Conservation (phyloP, 2,888 invertebrate species). For the Caenorhabditis virilis region DNA sequence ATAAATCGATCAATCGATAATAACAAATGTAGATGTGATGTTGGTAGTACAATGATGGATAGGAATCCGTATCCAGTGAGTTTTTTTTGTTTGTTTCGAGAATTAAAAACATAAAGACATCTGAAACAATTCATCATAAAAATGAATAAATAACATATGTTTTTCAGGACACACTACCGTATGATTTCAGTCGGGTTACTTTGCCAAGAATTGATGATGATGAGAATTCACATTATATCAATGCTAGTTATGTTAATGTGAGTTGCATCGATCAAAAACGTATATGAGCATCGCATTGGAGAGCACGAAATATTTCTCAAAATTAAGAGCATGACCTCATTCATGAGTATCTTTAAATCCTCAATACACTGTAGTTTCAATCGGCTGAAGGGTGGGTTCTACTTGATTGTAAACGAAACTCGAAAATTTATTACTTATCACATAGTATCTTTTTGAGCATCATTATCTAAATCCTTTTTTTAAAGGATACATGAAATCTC, state of each 20-base stretch:
- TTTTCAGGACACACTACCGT: conserved; percentile 66
- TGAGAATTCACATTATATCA: conserved; percentile 67
- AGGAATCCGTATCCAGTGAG: conserved; percentile 64
- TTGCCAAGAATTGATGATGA: conserved; percentile 55
- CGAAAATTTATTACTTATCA: no score
- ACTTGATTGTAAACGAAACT: neutral
- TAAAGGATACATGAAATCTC: no score
- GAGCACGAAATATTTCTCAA: no score
- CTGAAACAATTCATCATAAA: neutral
- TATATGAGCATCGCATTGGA: no score
- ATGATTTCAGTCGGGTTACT: conserved; percentile 68
- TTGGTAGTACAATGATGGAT: conserved; percentile 64
- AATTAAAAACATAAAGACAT: neutral
- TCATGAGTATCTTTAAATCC: no score
- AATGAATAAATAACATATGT: neutral
- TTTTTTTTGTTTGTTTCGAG: conserved; percentile 1
- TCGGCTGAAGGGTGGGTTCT: no score
- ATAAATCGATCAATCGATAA: conserved; percentile 66
- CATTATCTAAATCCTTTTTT: no score
- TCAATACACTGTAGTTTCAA: no score
- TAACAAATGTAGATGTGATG: conserved; percentile 60
- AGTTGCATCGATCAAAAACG: no score
- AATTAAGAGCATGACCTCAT: no score
- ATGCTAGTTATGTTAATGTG: conserved; percentile 68
- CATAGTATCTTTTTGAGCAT: no score